phyloP scores from a whole-genome alignment of 2,888 invertebrate species.

The Lepidocyrtinus sp. region DNA sequence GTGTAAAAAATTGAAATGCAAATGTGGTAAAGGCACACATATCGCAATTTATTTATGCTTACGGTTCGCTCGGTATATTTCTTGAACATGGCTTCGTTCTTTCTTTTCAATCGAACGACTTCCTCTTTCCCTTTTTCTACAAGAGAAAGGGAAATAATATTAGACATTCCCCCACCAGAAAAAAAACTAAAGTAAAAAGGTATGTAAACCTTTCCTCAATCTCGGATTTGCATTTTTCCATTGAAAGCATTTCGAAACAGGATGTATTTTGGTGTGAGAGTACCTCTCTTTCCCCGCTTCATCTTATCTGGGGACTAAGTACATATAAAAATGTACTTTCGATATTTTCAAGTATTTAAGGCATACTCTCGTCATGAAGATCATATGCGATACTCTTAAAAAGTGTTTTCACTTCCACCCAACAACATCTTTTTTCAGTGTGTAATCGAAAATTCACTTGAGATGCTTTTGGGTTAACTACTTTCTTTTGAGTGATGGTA shows the following conservation, averaged over 20 bases:
- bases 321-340: slow-evolving; percentile 2
- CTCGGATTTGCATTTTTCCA: slow-evolving; percentile 56
- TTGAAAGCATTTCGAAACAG: slow-evolving; percentile 40
- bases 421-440: background rate
- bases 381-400: slow-evolving; percentile 6
- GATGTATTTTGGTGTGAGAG: slow-evolving; percentile 46
- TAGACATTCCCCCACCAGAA: background rate
- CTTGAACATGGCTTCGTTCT: slow-evolving; percentile 30
- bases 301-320: background rate
- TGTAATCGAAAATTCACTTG: background rate
- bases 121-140: slow-evolving; percentile 5
- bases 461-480: slow-evolving; percentile 13
- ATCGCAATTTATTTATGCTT: background rate
- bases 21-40: background rate
- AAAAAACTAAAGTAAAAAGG: slow-evolving; percentile 45
- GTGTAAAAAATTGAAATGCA: slow-evolving; percentile 13
- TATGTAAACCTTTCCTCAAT: slow-evolving; percentile 57
- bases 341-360: slow-evolving; percentile 11
- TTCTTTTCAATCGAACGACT: slow-evolving; percentile 12
- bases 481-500: slow-evolving; percentile 3
- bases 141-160: background rate
- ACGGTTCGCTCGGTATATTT: slow-evolving; percentile 27
- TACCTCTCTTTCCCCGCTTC: slow-evolving; percentile 12
- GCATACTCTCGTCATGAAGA: slow-evolving; percentile 7
- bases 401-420: background rate